Conservation (phyloP, 2,113 vertebrate species). For the Nerophis lumbriciformis region DNA sequence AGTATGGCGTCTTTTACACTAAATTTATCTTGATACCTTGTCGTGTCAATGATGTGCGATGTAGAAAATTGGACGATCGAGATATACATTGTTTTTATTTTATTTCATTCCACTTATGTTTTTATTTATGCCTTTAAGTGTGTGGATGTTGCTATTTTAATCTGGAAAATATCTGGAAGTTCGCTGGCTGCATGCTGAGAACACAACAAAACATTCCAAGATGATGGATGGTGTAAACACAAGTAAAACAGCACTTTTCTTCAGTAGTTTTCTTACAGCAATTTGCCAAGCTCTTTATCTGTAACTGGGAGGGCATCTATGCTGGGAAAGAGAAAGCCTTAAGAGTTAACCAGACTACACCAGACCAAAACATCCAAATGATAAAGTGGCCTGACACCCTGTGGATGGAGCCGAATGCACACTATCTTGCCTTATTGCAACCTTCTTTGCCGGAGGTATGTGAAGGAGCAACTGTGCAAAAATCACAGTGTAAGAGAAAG, state of each 20-base stretch:
- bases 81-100: slow-evolving; percentile 8
- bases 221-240: slow-evolving; percentile 44
- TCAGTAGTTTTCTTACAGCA: slow-evolving; percentile 17
- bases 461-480: slow-evolving; percentile 53
- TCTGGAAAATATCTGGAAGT: slow-evolving; percentile 11
- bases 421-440: slow-evolving; percentile 47
- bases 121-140: slow-evolving; percentile 22
- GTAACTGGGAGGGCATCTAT: slow-evolving; percentile 8
- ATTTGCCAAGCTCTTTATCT: slow-evolving; percentile 38
- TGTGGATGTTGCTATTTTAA: slow-evolving; percentile 31
- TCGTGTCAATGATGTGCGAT: no score
- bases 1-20: no score
- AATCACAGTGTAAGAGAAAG: slow-evolving; percentile 44
- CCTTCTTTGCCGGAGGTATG: slow-evolving; percentile 53
- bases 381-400: slow-evolving; percentile 58
- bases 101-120: not conserved
- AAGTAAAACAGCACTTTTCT: slow-evolving; percentile 18
- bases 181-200: slow-evolving; percentile 7
- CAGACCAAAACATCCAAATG: slow-evolving; percentile 49
- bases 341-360: slow-evolving; percentile 22
- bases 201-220: slow-evolving; percentile 5
- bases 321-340: slow-evolving; percentile 35
- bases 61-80: no score
- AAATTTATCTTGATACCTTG: no score
- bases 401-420: slow-evolving; percentile 43